Evolutionary conservation across 2,113 vertebrate species (phyloP), one percentile per base, ranked within the genome.

Genomic region (Pongo pygmaeus): DNA sequence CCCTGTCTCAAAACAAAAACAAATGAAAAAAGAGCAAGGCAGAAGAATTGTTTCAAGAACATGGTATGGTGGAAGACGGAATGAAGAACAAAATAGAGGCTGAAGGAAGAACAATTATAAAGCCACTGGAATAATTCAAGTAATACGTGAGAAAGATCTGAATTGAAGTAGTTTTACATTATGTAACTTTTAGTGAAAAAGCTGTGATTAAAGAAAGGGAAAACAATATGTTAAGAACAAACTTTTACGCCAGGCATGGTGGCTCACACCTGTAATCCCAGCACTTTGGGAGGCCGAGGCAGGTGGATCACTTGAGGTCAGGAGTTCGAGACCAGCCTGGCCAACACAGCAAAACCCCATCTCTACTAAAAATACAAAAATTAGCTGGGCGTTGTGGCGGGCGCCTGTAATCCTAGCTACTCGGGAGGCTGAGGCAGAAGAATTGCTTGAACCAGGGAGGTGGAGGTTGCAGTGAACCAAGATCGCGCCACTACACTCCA

Each of bases 141-240:
- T n/a, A 84, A 88, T 57, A 92, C 4, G 80, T 16, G 8, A 84
- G 7, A 96, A 50, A 95, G 17, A 38, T 84, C 25, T 91, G 72
- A 94, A 38, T 2, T 43, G n/a, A 89, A 14, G 38, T 72, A 89
- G n/a, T 88, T 94, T 93, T 74, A 75, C 46, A 55, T 77, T 75
- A 77, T n/a, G 23, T 84, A 75, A 84, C 43, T 81, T n/a, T 84
- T 61, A 94, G 84, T 85, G n/a, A 97, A 95, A 91, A 93, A 95
- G 91, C 0, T 69, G 27, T 83, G 50, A 59, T 38, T 77, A 92
- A 80, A 75, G 35, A 91, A 61, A 86, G 48, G 27, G 64, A 75
- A 91, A 89, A 93, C 40, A 78, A 4, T 75, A 96, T 32, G 48
- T 79, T 52, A 79, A 79, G 77, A 79, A 79, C 20, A 18, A 79